Evolutionary conservation across 2,888 invertebrate species (phyloP).

Genomic region (Eremobia ochroleuca): DNA sequence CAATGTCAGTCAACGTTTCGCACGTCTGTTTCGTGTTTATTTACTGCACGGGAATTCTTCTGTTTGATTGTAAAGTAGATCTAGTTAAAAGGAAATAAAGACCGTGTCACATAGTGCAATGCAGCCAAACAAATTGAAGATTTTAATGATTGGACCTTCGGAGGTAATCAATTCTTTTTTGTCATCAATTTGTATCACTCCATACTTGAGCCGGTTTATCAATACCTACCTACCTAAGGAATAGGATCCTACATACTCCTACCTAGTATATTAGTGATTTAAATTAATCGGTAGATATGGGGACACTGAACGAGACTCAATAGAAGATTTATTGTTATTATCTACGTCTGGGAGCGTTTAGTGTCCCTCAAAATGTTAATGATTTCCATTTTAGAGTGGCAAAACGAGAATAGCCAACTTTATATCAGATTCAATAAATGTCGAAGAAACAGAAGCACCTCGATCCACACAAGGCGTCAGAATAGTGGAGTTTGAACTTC

Average conservation of each 20-base stretch:
- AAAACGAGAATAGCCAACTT: constrained; percentile 94
- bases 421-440: constrained; percentile 92
- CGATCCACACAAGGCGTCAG: constrained; percentile 94
- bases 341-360: neutral
- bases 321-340: neutral
- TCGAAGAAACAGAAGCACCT: constrained; percentile 92
- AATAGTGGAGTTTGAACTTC: constrained; percentile 94
- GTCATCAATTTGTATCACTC: neutral
- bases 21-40: constrained; percentile 3
- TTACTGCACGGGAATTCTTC: neutral
- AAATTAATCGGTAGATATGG: neutral
- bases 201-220: neutral
- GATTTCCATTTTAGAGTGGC: constrained; percentile 91
- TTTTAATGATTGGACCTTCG: constrained; percentile 90
- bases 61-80: neutral
- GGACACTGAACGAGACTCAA: neutral
- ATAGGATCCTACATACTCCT: neutral
- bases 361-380: neutral
- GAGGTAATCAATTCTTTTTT: constrained; percentile 77
- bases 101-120: constrained; percentile 66
- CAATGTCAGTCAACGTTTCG: constrained; percentile 40
- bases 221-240: neutral
- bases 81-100: neutral
- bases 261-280: neutral
- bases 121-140: constrained; percentile 89